phyloP scores from a whole-genome alignment of 2,888 invertebrate species.

The Trypoxylon attenuatum region DNA sequence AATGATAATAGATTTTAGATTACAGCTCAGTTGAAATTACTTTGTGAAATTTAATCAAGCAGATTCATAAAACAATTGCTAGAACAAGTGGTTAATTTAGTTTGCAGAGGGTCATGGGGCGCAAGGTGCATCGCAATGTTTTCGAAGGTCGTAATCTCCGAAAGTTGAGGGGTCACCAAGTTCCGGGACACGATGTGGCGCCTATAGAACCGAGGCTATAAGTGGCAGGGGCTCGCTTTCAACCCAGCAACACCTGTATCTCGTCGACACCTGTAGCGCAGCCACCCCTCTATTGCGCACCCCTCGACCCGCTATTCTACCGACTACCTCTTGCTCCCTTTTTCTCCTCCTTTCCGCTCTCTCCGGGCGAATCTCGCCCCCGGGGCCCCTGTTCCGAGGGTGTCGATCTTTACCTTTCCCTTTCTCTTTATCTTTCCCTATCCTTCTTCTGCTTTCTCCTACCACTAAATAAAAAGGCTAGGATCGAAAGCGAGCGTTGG shows the following conservation, averaged over 20 bases:
- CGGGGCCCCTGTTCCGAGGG: no score
- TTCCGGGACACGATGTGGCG: not conserved
- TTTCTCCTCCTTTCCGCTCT: no score
- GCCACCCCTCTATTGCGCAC: conserved; percentile 27
- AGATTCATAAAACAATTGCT: conserved; percentile 17
- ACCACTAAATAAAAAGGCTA: not conserved
- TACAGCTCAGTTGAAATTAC: no score
- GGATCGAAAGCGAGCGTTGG: conserved; percentile 2
- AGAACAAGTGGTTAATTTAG: conserved; percentile 38
- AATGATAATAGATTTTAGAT: no score
- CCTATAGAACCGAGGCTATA: conserved; percentile 12
- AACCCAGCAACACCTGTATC: conserved; percentile 65
- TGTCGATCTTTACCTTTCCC: no score
- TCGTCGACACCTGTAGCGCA: conserved; percentile 72
- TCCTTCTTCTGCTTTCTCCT: conserved; percentile 18
- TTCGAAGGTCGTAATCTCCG: conserved; percentile 42
- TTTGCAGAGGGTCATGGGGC: conserved; percentile 27
- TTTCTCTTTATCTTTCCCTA: conserved; percentile 11
- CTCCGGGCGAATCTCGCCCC: no score
- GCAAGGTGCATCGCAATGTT: conserved; percentile 29
- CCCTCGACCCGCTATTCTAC: no score
- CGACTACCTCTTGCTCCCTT: not conserved
- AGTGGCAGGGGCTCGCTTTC: conserved; percentile 31
- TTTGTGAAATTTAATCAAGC: no score
- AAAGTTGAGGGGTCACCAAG: conserved; percentile 35